Percentiles rank a stretch among this genome's conserved stretches.
phyloP scores from a whole-genome alignment of 2,888 invertebrate genomes.

The Caenorhabditis wallacei region DNA sequence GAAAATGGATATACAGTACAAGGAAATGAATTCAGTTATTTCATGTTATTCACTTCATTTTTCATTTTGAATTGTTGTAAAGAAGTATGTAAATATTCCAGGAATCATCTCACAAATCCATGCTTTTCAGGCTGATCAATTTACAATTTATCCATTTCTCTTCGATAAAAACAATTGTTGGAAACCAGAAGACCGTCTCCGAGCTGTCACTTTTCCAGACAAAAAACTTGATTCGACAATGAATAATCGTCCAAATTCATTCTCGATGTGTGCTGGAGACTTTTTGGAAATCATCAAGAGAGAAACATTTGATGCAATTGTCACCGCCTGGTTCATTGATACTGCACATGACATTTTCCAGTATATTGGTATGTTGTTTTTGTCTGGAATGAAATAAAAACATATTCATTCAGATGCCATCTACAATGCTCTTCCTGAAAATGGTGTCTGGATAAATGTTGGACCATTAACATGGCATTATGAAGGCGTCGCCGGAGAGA shows the following conservation, averaged over 20 bases:
- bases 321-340: slow-evolving; percentile 98
- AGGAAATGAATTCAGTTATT: slow-evolving; percentile 97
- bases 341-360: slow-evolving; percentile 97
- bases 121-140: slow-evolving; percentile 86
- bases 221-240: slow-evolving; percentile 87
- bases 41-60: slow-evolving; percentile 97
- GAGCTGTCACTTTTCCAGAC: slow-evolving; percentile 91
- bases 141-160: slow-evolving; percentile 94
- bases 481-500: slow-evolving; percentile 72
- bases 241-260: slow-evolving; percentile 83
- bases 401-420: slow-evolving; percentile 85
- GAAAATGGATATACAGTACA: slow-evolving; percentile 93
- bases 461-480: slow-evolving; percentile 90
- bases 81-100: slow-evolving; percentile 71
- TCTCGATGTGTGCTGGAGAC: slow-evolving; percentile 98
- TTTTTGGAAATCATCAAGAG: slow-evolving; percentile 90
- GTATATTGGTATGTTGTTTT: slow-evolving; percentile 87
- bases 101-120: background rate
- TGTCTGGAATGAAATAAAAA: background rate
- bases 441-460: slow-evolving; percentile 85
- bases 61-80: slow-evolving; percentile 92
- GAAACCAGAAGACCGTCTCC: slow-evolving; percentile 90
- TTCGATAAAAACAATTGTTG: slow-evolving; percentile 95
- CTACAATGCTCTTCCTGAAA: slow-evolving; percentile 92
- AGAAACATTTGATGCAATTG: slow-evolving; percentile 93